Evolutionary conservation across 2,113 vertebrate species (phyloP).

Genomic region (Pluvialis apricaria): DNA sequence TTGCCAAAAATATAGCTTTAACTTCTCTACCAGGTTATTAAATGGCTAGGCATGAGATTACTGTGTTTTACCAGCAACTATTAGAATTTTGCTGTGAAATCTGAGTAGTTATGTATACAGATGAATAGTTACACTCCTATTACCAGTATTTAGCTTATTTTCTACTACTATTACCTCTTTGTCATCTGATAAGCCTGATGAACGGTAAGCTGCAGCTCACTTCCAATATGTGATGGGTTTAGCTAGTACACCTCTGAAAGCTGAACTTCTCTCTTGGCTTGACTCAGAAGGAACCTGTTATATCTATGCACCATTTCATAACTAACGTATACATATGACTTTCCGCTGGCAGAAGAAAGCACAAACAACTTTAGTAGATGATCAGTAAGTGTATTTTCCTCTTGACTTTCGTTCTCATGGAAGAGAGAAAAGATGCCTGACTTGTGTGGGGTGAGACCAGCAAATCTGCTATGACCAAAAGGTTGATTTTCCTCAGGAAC

Average conservation of each 20-base stretch:
- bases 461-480: neutral
- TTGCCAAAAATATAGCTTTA: neutral
- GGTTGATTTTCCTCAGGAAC: slow-evolving; percentile 6
- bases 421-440: neutral
- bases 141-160: neutral
- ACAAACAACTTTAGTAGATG: neutral
- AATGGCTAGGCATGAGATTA: neutral
- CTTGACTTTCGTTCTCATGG: neutral
- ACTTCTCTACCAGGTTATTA: neutral
- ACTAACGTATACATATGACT: neutral
- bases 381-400: neutral
- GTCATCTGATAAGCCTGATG: neutral
- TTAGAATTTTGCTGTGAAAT: neutral
- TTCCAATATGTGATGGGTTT: neutral
- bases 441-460: slow-evolving; percentile 3
- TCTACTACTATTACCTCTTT: neutral
- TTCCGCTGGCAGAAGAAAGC: neutral
- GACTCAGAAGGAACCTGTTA: neutral
- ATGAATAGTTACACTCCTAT: neutral
- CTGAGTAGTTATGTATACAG: neutral
- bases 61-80: neutral
- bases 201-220: neutral
- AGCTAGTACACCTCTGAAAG: neutral
- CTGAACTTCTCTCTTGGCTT: neutral
- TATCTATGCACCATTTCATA: neutral